Base-by-base conservation (phyloP, 1,140 invertebrate genomes). In the Xylocopa sonorina region DNA sequence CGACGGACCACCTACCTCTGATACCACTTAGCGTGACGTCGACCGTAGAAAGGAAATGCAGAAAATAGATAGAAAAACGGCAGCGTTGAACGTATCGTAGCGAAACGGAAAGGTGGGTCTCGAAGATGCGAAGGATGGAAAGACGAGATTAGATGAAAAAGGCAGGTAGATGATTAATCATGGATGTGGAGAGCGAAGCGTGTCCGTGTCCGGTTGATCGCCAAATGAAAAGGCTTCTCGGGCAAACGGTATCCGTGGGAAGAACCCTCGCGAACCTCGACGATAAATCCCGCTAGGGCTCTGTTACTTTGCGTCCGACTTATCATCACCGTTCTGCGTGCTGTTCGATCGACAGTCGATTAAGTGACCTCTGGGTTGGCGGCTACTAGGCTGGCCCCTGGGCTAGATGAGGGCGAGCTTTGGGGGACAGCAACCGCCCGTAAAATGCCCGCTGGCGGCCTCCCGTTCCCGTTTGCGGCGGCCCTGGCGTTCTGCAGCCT, bases 401-500 rank as follows among this genome's bases (percentile, higher is more conserved):
- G 91, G 92, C 92, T 93, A 93, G 91, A 93, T 93, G 88, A 93
- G 92, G 84, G 92, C 92, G 88, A 93, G 92, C 84, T 93, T 93
- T 88, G 92, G 92, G 69, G 92, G 92, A 63, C 92, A 93, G 81
- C 92, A 93, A 83, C 92, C 92, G 57, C 91, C 89, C 89, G 90
- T 88, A 88, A 93, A 92, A 85, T 92, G 92, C 53, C 88, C 89
- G 78, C 90, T 91, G 68, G 91, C 89, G 60, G 91, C 91, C 88
- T 93, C 92, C 80, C 92, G 92, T 83, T 93, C 92, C 75, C 92
- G 92, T 78, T 93, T 93, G 89, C 92, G 92, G 89, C 92, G 92
- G 88, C 92, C 92, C 89, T 93, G 91, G 90, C 92, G 92, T 92
- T 93, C 92, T 92, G 92, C 88, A 93, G 90, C 90, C 92, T 93